Conservation (phyloP, 2,888 invertebrate genomes). For the Eristalinus sepulchralis region DNA sequence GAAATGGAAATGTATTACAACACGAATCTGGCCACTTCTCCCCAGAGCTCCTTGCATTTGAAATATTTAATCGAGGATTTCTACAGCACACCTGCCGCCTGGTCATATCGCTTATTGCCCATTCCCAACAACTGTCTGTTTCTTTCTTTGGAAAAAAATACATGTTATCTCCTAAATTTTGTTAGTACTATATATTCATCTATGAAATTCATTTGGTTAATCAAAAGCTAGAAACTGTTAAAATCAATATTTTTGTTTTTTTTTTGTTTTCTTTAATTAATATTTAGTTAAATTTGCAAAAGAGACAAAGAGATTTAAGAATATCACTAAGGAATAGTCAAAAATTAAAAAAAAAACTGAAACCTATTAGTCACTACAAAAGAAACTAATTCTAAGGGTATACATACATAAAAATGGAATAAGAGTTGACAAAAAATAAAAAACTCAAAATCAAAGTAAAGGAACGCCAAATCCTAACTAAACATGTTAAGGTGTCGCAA, state of each 20-base stretch:
- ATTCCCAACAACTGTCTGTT: slow-evolving; percentile 82
- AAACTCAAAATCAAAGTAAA: background rate
- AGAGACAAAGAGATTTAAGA: slow-evolving; percentile 13
- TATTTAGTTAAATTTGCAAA: slow-evolving; percentile 35
- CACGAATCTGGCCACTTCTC: slow-evolving; percentile 81
- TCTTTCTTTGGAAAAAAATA: slow-evolving; percentile 43
- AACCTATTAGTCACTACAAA: slow-evolving; percentile 25
- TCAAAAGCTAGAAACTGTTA: slow-evolving; percentile 58
- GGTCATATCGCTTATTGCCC: slow-evolving; percentile 88
- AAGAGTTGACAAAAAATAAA: slow-evolving; percentile 17
- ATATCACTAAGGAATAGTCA: background rate
- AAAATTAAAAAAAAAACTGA: background rate
- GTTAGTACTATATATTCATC: slow-evolving; percentile 34
- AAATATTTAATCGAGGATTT: slow-evolving; percentile 81
- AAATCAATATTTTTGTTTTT: slow-evolving; percentile 13
- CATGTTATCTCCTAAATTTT: background rate
- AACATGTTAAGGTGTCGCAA: background rate
- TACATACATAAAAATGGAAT: slow-evolving; percentile 25
- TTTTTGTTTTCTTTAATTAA: slow-evolving; percentile 14
- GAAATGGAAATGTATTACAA: slow-evolving; percentile 81
- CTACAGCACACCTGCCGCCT: slow-evolving; percentile 84
- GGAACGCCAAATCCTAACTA: background rate
- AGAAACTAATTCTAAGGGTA: slow-evolving; percentile 1
- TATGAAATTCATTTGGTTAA: slow-evolving; percentile 37
- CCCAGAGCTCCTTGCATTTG: slow-evolving; percentile 79